Percentiles rank a stretch among this genome's conserved stretches.
These are phyloP conservation scores for Apamea anceps DNA, from an alignment of 2,888 invertebrate species.

Conservation along the genomic window DNA sequence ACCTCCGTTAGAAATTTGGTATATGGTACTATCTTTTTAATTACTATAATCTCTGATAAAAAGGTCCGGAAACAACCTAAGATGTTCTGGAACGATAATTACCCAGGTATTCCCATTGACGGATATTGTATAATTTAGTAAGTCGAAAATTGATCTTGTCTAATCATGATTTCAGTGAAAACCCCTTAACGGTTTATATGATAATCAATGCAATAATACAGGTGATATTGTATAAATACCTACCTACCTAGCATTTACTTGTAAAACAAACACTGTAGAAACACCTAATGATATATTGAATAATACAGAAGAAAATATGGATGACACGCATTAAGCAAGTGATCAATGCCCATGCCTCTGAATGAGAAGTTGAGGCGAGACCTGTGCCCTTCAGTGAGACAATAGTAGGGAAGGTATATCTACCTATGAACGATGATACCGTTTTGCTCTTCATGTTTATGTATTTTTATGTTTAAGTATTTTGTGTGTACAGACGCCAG, in stretches of 20 bases:
- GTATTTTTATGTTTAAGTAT: too few relatives aligned
- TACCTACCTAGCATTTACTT: not conserved
- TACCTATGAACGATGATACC: too few relatives aligned
- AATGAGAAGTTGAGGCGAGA: too few relatives aligned
- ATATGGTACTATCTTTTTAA: conserved; percentile 57
- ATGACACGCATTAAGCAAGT: too few relatives aligned
- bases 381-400: too few relatives aligned
- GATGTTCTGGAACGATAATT: conserved; percentile 20
- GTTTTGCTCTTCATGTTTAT: too few relatives aligned
- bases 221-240: not conserved
- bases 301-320: not conserved
- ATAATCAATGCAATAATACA: not conserved
- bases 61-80: conserved; percentile 48
- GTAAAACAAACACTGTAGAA: not conserved
- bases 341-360: too few relatives aligned
- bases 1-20: conserved; percentile 61
- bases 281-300: not conserved
- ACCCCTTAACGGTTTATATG: not conserved
- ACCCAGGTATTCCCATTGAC: conserved; percentile 8
- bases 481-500: too few relatives aligned
- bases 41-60: conserved; percentile 68
- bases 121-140: not conserved
- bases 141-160: too few relatives aligned
- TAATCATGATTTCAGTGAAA: not conserved
- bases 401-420: too few relatives aligned